Percentiles rank a stretch among this genome's conserved stretches.
Conservation (phyloP, 30 jellyfish, hydroid and myxozoan species). For the Phacellophora camtschatica region DNA sequence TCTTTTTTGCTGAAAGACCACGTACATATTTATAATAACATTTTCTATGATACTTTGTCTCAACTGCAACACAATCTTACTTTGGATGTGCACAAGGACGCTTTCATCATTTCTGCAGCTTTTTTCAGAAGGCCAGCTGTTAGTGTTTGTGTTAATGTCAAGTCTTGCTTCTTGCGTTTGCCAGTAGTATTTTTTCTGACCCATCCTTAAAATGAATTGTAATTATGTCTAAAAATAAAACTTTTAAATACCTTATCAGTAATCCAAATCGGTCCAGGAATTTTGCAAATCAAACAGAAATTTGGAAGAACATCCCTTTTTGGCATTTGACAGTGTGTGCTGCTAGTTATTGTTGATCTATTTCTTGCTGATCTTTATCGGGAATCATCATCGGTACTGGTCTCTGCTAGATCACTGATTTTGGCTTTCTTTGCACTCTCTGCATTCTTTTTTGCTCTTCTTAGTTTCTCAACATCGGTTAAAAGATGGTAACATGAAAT, state of each 20-base stretch:
- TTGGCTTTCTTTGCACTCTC: not conserved
- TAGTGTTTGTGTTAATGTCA: not conserved
- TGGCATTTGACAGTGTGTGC: not conserved
- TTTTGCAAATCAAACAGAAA: constrained; percentile 14
- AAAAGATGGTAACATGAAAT: constrained; percentile 20
- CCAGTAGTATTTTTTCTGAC: too few relatives aligned
- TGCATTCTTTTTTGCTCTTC: constrained; percentile 18
- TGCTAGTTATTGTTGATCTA: not conserved
- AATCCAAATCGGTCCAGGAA: constrained; percentile 9
- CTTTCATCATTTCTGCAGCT: constrained; percentile 38
- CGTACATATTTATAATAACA: not conserved
- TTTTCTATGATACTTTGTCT: constrained; percentile 8
- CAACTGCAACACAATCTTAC: constrained; percentile 20
- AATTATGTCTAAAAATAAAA: too few relatives aligned
- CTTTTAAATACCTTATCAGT: not conserved
- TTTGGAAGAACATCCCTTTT: constrained; percentile 12
- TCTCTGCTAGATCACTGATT: not conserved
- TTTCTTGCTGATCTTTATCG: constrained; percentile 11
- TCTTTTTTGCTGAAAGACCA: not conserved
- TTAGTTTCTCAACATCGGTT: constrained; percentile 12
- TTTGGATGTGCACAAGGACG: constrained; percentile 24
- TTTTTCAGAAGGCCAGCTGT: constrained; percentile 17
- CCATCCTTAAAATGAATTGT: too few relatives aligned
- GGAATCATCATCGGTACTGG: constrained; percentile 9
- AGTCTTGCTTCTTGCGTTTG: not conserved